Percentiles rank a stretch among this genome's conserved stretches.
phyloP scores from a whole-genome alignment of 2,113 vertebrate species.

The Malurus alboscapulatus region DNA sequence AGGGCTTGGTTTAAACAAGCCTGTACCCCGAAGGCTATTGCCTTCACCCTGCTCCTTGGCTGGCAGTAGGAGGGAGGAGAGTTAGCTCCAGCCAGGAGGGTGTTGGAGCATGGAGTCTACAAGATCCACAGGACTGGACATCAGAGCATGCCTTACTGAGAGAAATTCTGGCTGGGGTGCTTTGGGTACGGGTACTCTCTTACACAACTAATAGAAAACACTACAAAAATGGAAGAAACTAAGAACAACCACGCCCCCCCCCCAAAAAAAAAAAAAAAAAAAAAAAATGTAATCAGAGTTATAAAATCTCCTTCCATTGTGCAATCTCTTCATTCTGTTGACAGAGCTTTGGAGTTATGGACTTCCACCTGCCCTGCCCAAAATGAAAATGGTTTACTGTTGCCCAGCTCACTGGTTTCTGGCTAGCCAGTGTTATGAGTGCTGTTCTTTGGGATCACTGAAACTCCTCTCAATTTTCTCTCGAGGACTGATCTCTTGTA shows the following conservation, averaged over 20 bases:
- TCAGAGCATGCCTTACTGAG: not conserved
- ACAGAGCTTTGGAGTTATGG: not conserved
- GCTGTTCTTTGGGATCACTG: not conserved
- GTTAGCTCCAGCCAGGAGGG: not conserved
- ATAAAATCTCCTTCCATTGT: not conserved
- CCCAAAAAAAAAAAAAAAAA: no score
- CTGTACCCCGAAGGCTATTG: not conserved
- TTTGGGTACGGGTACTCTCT: not conserved
- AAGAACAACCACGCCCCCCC: not conserved
- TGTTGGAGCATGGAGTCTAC: not conserved
- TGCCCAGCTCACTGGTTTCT: not conserved
- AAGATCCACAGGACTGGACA: not conserved
- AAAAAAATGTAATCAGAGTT: not conserved
- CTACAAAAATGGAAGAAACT: not conserved
- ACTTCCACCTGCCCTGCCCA: not conserved
- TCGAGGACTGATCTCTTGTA: not conserved
- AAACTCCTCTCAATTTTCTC: not conserved
- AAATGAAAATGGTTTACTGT: not conserved
- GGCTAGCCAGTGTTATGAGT: not conserved
- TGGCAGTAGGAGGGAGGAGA: not conserved
- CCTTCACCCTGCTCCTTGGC: not conserved
- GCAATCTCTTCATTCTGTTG: not conserved
- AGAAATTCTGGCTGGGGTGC: not conserved
- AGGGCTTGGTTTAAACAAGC: conserved; percentile 50
- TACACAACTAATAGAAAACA: not conserved